Conservation (phyloP, 2,888 invertebrate species). For the Acanthosoma haemorrhoidale region DNA sequence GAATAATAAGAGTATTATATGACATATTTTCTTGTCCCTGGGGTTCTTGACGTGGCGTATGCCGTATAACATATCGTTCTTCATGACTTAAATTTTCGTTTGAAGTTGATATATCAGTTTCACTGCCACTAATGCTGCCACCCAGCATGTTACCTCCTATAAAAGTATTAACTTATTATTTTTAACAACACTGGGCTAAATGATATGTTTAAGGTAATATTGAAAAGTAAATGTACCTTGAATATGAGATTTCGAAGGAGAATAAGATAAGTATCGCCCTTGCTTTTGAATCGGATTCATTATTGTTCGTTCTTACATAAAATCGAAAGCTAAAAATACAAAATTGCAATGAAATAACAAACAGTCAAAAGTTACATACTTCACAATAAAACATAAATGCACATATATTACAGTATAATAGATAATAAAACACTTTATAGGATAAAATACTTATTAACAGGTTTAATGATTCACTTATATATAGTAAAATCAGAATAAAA, state of each 20-base stretch:
- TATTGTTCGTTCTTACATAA: conserved; percentile 21
- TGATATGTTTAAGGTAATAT: neutral
- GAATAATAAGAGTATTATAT: conserved; percentile 78
- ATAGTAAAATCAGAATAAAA: neutral
- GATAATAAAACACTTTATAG: neutral
- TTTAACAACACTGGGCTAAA: neutral
- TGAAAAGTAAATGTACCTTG: conserved; percentile 38
- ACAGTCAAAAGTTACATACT: neutral
- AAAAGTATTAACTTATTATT: neutral
- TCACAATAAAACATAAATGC: neutral
- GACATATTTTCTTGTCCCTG: conserved; percentile 85
- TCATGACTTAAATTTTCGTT: conserved; percentile 83
- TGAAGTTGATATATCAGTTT: conserved; percentile 84
- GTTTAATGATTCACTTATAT: neutral
- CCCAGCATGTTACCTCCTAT: conserved; percentile 24
- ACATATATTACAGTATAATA: neutral
- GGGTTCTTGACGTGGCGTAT: conserved; percentile 80
- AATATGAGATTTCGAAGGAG: conserved; percentile 39
- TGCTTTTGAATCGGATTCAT: conserved; percentile 43
- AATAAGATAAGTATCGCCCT: conserved; percentile 41
- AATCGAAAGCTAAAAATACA: neutral
- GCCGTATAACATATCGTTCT: conserved; percentile 74
- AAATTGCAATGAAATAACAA: neutral
- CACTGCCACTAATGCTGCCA: conserved; percentile 72
- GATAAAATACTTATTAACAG: neutral